Conservation (phyloP, 2,113 vertebrate genomes). For the Megaceryle maxima region DNA sequence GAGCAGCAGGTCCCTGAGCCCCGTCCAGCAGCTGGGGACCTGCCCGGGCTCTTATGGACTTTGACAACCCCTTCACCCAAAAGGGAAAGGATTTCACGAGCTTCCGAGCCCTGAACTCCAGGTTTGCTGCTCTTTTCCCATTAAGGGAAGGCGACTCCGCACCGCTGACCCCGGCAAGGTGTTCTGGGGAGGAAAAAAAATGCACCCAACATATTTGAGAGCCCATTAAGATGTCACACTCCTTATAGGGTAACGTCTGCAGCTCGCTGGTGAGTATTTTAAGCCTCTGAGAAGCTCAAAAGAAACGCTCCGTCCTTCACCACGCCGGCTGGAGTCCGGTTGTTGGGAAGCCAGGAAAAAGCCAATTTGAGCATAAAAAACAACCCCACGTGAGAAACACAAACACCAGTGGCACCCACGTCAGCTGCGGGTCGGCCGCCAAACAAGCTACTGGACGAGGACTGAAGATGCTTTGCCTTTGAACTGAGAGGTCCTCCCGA, state of each 20-base stretch:
- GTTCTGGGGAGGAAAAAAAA: background rate
- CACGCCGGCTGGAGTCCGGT: too few species aligned
- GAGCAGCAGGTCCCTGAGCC: background rate
- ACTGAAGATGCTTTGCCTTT: too few species aligned
- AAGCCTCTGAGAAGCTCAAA: background rate
- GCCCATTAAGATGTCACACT: background rate
- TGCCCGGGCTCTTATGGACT: too few species aligned
- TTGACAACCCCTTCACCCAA: background rate
- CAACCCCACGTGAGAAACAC: too few species aligned
- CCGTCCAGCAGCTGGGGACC: background rate
- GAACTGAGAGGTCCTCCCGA: too few species aligned
- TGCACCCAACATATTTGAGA: background rate
- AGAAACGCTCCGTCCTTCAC: background rate
- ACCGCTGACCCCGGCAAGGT: background rate
- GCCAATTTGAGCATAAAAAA: background rate
- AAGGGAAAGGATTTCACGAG: background rate
- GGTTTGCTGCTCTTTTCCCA: background rate
- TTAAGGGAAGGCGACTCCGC: background rate
- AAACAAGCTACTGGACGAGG: too few species aligned
- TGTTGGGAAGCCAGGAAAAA: background rate
- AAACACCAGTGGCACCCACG: too few species aligned
- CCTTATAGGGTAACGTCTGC: background rate
- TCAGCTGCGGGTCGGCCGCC: too few species aligned
- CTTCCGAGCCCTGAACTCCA: background rate
- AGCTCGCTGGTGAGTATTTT: background rate